Evolutionary conservation across 2,113 vertebrate genomes (phyloP).

Genomic region (Pygoscelis antarcticus): DNA sequence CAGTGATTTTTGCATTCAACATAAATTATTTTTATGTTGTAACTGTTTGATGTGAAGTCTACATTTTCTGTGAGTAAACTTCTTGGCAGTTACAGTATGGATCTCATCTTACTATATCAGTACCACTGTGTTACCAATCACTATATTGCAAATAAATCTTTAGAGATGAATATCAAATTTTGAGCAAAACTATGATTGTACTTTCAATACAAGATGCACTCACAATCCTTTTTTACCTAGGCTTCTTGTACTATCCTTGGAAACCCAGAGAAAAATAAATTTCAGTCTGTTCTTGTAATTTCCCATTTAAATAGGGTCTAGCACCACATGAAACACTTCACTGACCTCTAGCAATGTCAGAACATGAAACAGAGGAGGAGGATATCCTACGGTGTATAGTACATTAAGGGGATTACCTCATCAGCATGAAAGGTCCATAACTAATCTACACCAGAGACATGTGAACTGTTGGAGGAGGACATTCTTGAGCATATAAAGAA

Average conservation of each 20-base stretch:
- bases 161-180: not conserved
- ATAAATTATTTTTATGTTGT: conserved; percentile 36
- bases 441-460: conserved; percentile 57
- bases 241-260: not conserved
- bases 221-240: not conserved
- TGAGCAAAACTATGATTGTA: not conserved
- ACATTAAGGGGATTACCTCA: conserved; percentile 57
- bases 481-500: conserved; percentile 8
- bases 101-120: not conserved
- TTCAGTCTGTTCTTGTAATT: not conserved
- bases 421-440: conserved; percentile 57
- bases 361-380: conserved; percentile 55
- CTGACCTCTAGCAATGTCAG: conserved; percentile 59
- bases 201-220: not conserved
- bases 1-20: conserved; percentile 38
- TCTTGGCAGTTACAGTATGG: not conserved
- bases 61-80: not conserved
- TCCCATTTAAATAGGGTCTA: not conserved
- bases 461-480: not conserved
- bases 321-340: conserved; percentile 15
- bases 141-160: not conserved
- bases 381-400: conserved; percentile 56
- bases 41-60: conserved; percentile 47
- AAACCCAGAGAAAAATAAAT: not conserved
- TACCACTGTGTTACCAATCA: not conserved